These are phyloP conservation scores for Cotesia vestalis DNA, from an alignment of 1,140 invertebrate genomes.

Conservation along the genomic window DNA sequence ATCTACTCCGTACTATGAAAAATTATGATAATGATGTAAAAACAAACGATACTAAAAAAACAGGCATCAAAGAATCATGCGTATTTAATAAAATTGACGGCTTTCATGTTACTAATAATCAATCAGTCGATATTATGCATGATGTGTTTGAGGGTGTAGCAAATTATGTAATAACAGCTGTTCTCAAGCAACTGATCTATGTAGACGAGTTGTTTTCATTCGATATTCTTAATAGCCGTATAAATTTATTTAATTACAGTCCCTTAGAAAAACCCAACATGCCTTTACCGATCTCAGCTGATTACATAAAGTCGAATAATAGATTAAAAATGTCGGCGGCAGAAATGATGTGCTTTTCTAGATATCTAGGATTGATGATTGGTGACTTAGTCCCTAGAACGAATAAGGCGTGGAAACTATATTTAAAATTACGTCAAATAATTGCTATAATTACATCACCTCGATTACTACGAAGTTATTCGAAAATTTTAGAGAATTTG, in stretches of 20 bases:
- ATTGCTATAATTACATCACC: neutral
- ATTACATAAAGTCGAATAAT: conserved; percentile 33
- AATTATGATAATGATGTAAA: neutral
- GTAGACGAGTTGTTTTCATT: conserved; percentile 42
- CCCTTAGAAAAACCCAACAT: conserved; percentile 32
- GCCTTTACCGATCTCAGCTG: conserved; percentile 34
- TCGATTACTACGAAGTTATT: neutral
- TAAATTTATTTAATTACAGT: conserved; percentile 42
- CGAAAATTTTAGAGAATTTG: neutral
- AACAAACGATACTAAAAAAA: neutral
- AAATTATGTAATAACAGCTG: conserved; percentile 42
- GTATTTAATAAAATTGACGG: conserved; percentile 25
- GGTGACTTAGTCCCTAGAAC: conserved; percentile 38
- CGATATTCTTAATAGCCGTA: conserved; percentile 40
- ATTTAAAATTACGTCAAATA: conserved; percentile 16
- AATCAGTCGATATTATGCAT: conserved; percentile 47
- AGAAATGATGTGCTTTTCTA: conserved; percentile 45
- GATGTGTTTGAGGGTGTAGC: conserved; percentile 48
- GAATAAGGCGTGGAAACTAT: conserved; percentile 39
- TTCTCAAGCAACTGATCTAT: conserved; percentile 39
- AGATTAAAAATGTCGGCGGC: conserved; percentile 39
- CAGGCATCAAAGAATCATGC: too few species aligned
- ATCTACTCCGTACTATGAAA: conserved; percentile 35
- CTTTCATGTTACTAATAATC: conserved; percentile 47
- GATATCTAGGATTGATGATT: conserved; percentile 45